These are phyloP conservation scores for Apostichopus leukothele DNA, from an alignment of 53 echinoderm and acorn worm species.

Conservation along the genomic window DNA sequence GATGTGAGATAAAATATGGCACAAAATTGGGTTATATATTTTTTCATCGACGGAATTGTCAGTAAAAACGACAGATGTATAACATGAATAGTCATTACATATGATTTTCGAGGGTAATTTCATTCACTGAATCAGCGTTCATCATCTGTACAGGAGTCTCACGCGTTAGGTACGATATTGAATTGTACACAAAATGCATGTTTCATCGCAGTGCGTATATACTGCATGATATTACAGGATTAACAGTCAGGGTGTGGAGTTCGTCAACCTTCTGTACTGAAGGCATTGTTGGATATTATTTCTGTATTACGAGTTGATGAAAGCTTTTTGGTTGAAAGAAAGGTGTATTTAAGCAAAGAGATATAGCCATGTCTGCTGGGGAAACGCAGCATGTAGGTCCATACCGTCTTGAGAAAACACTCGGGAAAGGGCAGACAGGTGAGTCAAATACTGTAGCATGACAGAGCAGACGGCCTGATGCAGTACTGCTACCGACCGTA, in stretches of 20 bases:
- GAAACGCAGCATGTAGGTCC: conserved; percentile 98
- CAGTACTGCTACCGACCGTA: too few species aligned
- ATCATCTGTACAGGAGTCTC: neutral
- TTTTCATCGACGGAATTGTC: too few species aligned
- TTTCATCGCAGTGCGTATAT: neutral
- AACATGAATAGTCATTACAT: conserved; percentile 39
- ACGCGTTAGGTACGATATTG: neutral
- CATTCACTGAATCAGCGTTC: conserved; percentile 31
- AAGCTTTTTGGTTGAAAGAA: neutral
- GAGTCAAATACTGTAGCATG: conserved; percentile 9
- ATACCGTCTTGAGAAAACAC: conserved; percentile 98
- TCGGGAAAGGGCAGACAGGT: conserved; percentile 98
- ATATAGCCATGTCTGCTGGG: conserved; percentile 73
- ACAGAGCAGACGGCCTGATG: too few species aligned
- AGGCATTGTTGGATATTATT: neutral
- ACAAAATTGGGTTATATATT: too few species aligned
- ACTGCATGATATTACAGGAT: neutral
- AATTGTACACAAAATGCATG: neutral
- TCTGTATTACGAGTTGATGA: neutral
- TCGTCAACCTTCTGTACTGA: conserved; percentile 19
- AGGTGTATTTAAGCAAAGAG: neutral
- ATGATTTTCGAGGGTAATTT: conserved; percentile 43
- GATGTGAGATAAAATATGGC: too few species aligned
- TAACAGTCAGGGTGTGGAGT: conserved; percentile 30
- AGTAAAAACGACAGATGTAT: neutral